A percentile compares a stretch with the other conserved stretches of the same genome.
Evolutionary conservation across 2,113 vertebrate genomes (phyloP).

Genomic region (Cinclus cinclus): DNA sequence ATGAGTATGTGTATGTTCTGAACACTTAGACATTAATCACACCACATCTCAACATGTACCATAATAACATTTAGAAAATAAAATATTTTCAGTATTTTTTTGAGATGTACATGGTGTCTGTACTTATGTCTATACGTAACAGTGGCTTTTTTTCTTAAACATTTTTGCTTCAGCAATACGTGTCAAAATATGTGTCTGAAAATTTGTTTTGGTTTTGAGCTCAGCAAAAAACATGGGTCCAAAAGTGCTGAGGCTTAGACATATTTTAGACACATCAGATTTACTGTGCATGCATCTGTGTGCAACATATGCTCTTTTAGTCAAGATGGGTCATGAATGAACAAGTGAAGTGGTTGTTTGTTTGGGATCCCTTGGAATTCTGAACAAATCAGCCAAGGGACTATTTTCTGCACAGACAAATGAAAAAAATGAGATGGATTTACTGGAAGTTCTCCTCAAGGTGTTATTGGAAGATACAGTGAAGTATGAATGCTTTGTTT

Average conservation of each 20-base stretch:
- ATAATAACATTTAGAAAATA: neutral
- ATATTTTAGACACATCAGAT: neutral
- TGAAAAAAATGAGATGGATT: neutral
- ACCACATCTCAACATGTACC: neutral
- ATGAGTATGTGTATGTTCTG: neutral
- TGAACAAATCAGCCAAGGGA: neutral
- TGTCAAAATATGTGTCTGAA: neutral
- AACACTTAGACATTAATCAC: neutral
- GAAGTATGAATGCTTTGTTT: neutral
- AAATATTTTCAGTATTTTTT: neutral
- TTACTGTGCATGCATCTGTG: neutral
- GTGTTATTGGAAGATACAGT: neutral
- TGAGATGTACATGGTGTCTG: neutral
- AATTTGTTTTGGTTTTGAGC: neutral
- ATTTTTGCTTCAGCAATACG: neutral
- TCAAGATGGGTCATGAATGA: neutral
- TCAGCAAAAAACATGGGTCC: neutral
- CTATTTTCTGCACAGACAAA: neutral
- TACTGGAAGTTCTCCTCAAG: neutral
- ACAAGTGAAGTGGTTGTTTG: neutral
- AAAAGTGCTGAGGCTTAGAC: neutral
- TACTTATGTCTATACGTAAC: neutral
- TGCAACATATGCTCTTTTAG: neutral
- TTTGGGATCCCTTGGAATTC: neutral
- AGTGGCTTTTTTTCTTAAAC: neutral